Conservation (phyloP, 2,113 vertebrate species). For the Anser cygnoides region DNA sequence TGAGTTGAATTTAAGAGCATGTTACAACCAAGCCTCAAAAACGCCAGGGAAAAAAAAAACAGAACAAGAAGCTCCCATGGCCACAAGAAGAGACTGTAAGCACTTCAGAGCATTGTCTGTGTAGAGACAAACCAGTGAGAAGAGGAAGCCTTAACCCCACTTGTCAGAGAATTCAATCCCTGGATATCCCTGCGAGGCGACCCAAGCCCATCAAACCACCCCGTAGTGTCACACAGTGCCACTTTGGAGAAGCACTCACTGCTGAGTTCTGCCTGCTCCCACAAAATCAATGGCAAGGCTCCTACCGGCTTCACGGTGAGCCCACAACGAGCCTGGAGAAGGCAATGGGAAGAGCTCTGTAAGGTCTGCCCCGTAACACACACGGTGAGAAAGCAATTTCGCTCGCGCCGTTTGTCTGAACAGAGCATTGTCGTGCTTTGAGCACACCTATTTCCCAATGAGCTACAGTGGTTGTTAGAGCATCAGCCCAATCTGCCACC, state of each 20-base stretch:
- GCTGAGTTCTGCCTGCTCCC: neutral
- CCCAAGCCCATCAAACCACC: neutral
- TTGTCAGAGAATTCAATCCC: neutral
- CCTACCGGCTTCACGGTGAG: neutral
- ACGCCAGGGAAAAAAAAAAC: neutral
- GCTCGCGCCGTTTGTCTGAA: neutral
- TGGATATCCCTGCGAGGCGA: rapidly evolving
- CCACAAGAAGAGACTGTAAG: neutral
- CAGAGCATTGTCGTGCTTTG: conserved; percentile 4
- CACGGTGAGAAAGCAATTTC: conserved; percentile 15
- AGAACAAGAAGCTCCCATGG: neutral
- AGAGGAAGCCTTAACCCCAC: neutral
- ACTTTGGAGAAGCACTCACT: neutral
- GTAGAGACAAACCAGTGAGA: neutral
- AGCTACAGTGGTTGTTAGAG: conserved; percentile 44
- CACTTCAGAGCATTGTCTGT: neutral
- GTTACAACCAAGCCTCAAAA: neutral
- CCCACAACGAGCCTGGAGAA: neutral
- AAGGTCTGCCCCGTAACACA: neutral
- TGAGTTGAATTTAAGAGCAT: neutral
- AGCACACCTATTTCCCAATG: conserved; percentile 49
- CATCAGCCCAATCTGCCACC: conserved; percentile 38
- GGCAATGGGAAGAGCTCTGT: neutral
- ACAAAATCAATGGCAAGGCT: neutral
- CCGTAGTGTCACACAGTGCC: neutral